Conservation (phyloP, 2,888 invertebrate genomes). For the Melinopterus prodromus region DNA sequence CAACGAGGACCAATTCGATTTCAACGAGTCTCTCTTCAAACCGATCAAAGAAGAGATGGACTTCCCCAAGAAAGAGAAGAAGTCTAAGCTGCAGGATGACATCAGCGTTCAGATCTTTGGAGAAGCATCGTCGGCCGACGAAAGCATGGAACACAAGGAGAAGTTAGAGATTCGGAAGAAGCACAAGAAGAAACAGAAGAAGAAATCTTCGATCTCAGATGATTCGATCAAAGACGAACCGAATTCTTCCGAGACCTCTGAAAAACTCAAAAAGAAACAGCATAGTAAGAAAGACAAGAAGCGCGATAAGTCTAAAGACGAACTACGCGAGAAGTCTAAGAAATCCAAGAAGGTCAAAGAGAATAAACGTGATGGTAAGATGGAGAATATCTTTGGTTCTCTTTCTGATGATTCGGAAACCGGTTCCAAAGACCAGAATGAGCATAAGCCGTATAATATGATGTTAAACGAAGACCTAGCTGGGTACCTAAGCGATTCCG, state of each 20-base stretch:
- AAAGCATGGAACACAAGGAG: conserved; percentile 51
- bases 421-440: conserved; percentile 50
- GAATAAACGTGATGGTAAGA: conserved; percentile 75
- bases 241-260: conserved; percentile 51
- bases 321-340: conserved; percentile 67
- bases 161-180: conserved; percentile 72
- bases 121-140: conserved; percentile 55
- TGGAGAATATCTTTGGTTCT: conserved; percentile 90
- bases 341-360: conserved; percentile 64
- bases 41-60: conserved; percentile 48
- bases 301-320: conserved; percentile 67
- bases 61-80: conserved; percentile 56
- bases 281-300: conserved; percentile 69
- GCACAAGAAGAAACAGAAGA: conserved; percentile 86
- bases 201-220: conserved; percentile 72
- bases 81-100: conserved; percentile 54
- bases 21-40: conserved; percentile 50
- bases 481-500: conserved; percentile 64
- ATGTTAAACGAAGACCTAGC: conserved; percentile 42
- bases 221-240: conserved; percentile 61
- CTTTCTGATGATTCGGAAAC: conserved; percentile 75
- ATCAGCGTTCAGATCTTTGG: conserved; percentile 50
- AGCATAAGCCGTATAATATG: conserved; percentile 39
- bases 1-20: conserved; percentile 62
- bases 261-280: conserved; percentile 57